Evolutionary conservation across 2,113 vertebrate genomes (phyloP).

Genomic region (Prionailurus viverrinus): DNA sequence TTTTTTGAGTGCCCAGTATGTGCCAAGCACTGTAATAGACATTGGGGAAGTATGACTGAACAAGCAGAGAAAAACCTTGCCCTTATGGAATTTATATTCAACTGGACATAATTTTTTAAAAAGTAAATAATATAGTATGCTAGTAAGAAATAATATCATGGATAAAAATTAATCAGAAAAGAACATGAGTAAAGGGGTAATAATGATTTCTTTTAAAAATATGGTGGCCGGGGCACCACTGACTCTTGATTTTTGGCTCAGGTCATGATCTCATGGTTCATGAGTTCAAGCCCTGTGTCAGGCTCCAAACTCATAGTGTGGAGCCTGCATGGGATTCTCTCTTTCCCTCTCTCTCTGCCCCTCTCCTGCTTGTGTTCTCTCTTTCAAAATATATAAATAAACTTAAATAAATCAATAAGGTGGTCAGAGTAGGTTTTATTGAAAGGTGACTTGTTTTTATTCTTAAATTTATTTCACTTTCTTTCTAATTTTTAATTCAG

Average conservation of each 20-base stretch:
- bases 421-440: background rate
- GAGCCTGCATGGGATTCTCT: too few relatives aligned
- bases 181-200: background rate
- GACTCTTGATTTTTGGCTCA: too few relatives aligned
- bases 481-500: background rate
- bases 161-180: background rate
- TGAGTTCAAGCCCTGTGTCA: too few relatives aligned
- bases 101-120: background rate
- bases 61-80: conserved; percentile 4
- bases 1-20: background rate
- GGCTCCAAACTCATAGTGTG: too few relatives aligned
- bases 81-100: background rate
- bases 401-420: too few relatives aligned
- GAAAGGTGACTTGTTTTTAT: background rate
- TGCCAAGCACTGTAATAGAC: background rate
- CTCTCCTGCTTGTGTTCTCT: too few relatives aligned
- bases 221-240: background rate
- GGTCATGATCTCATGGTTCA: too few relatives aligned
- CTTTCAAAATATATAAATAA: too few relatives aligned
- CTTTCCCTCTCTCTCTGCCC: too few relatives aligned
- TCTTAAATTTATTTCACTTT: background rate
- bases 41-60: background rate
- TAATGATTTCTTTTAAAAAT: background rate
- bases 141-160: background rate
- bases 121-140: background rate